Evolutionary conservation across 2,888 invertebrate species (phyloP).

Genomic region (Oligia latruncula): DNA sequence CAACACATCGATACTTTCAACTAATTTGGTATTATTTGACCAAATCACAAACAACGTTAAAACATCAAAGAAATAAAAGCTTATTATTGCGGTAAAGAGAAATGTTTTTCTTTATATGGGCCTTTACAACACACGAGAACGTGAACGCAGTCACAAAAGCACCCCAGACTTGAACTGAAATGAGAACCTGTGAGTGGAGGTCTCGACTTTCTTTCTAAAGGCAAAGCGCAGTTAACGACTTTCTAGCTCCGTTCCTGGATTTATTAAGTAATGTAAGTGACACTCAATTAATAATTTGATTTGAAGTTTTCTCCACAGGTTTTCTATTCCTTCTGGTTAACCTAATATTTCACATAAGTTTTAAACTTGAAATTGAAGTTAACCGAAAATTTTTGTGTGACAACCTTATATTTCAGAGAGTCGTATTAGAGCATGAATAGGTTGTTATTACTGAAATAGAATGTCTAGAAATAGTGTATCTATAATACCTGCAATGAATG

Average conservation of each 20-base stretch:
- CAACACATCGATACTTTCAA: constrained; percentile 77
- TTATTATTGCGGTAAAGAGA: constrained; percentile 68
- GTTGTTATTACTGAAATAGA: constrained; percentile 12
- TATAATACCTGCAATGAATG: not conserved
- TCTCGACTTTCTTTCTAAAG: constrained; percentile 82
- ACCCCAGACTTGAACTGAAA: constrained; percentile 79
- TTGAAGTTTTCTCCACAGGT: constrained; percentile 76
- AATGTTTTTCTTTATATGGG: constrained; percentile 70
- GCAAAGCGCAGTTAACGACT: constrained; percentile 83
- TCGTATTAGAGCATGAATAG: constrained; percentile 3
- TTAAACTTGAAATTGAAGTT: constrained; percentile 47
- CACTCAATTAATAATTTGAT: constrained; percentile 85
- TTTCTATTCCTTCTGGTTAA: constrained; percentile 67
- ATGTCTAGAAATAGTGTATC: not conserved
- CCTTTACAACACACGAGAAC: constrained; percentile 74
- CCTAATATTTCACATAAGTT: constrained; percentile 53
- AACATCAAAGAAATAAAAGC: constrained; percentile 56
- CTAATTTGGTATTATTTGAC: constrained; percentile 32
- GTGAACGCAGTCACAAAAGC: constrained; percentile 74
- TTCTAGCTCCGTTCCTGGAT: constrained; percentile 79
- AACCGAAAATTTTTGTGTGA: constrained; percentile 2
- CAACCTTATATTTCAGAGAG: constrained; percentile 19
- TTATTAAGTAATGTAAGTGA: constrained; percentile 85
- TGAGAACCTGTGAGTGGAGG: constrained; percentile 81
- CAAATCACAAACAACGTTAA: constrained; percentile 3